Evolutionary conservation across 2,113 vertebrate genomes (phyloP), one percentile per base, ranked within the genome.

Genomic region (Salvelinus alpinus): DNA sequence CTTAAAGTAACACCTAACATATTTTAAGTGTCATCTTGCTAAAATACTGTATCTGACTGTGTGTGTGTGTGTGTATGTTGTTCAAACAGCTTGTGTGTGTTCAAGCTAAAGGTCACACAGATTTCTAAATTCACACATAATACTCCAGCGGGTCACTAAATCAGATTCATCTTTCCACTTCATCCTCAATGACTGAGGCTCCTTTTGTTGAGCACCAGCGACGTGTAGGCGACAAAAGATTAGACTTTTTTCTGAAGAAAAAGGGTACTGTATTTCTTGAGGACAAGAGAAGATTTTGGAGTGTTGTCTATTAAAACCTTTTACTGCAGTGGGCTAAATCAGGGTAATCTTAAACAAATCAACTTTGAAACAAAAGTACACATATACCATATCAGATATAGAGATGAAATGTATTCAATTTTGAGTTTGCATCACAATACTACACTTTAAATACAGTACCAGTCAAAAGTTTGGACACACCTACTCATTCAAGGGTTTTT

Each of bases 61-160:
- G 38, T 44, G 11, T 44, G 38, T 44, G 38, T 2, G 59, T 59
- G 59, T 4, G 38, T 11, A 2, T 1, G 51, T 68, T 76, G 73
- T 80, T 80, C 24, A 67, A 68, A 73, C 73, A 38, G 66, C 80
- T 77, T 77, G 71, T 69, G 77, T 24, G 73, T 27, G 74, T 47
- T 74, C 64, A 85, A 76, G 34, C 66, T 66, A 88, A 89, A 91
- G 90, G 88, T 91, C 88, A 86, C 51, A 79, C 59, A 47, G 70
- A 80, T 84, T 82, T 76, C 59, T 71, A 29, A 71, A 73, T 27
- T 34, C 71, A 62, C 71, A 29, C 69, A 70, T 64, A 54, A 60
- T 38, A 18, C 67, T 76, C 64, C 76, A 70, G 25, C 38, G 7
- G 62, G 73, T 78, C 76, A 71, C 71, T 80, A 78, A 80, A 66